Evolutionary conservation across 1,140 invertebrate genomes (phyloP).

Genomic region (Trichogramma pretiosum): DNA sequence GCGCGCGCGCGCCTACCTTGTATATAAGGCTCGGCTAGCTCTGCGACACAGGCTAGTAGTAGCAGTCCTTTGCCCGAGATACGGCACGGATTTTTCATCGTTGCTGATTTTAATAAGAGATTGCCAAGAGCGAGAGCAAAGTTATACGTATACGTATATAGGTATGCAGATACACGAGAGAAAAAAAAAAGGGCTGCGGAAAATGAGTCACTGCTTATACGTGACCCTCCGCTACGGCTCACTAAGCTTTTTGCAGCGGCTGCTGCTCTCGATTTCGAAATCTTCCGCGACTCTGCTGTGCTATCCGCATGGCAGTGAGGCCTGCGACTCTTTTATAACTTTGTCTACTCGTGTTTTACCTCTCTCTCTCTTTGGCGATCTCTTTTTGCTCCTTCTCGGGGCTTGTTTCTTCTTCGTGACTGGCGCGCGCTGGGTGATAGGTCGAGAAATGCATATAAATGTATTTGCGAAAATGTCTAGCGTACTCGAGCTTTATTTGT

Average conservation of each 20-base stretch:
- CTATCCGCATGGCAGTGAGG: no score
- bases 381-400: neutral
- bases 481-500: no score
- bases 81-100: constrained; percentile 47
- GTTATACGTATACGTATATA: no score
- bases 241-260: constrained; percentile 16
- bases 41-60: constrained; percentile 11
- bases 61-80: constrained; percentile 28
- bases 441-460: no score
- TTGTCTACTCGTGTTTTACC: neutral
- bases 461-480: no score
- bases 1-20: no score
- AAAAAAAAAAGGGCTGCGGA: neutral
- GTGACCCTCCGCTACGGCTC: constrained; percentile 29
- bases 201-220: constrained; percentile 41
- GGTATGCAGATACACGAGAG: neutral
- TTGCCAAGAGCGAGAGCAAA: no score
- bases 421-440: no score
- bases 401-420: neutral
- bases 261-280: constrained; percentile 18
- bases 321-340: no score
- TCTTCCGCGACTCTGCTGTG: constrained; percentile 6
- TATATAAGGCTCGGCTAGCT: no score
- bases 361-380: neutral
- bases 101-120: constrained; percentile 48